phyloP scores from a whole-genome alignment of 23 tunicate genomes.

The Botrylloides violaceus region DNA sequence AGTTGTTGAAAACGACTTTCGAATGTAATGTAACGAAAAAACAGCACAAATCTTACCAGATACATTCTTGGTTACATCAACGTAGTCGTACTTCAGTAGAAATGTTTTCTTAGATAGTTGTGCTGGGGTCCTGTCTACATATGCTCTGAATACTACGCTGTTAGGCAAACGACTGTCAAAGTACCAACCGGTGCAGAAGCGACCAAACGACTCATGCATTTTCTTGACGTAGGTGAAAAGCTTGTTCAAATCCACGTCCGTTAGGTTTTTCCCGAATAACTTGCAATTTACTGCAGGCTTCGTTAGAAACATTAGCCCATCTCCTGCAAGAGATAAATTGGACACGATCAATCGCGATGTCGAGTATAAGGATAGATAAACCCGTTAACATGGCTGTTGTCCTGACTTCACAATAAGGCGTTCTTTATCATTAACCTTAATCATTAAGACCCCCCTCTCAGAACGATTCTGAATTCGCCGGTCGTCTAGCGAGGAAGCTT shows the following conservation, averaged over 20 bases:
- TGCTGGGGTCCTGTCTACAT: not conserved
- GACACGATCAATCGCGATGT: too few relatives aligned
- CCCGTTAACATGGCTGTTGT: too few relatives aligned
- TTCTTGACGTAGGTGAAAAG: not conserved
- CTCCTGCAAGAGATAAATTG: too few relatives aligned
- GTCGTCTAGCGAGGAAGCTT: too few relatives aligned
- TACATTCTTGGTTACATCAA: not conserved
- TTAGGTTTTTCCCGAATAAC: not conserved
- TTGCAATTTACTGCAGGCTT: not conserved
- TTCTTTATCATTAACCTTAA: too few relatives aligned
- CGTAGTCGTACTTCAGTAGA: not conserved
- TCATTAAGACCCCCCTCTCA: too few relatives aligned
- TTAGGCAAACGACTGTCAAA: not conserved
- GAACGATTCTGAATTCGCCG: too few relatives aligned
- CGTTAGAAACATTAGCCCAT: not conserved
- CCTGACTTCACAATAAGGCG: too few relatives aligned
- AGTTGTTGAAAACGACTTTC: too few relatives aligned
- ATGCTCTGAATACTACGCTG: not conserved
- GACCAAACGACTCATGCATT: not conserved
- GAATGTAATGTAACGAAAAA: too few relatives aligned
- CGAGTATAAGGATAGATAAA: too few relatives aligned
- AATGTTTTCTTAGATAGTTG: not conserved
- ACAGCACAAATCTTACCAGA: too few relatives aligned
- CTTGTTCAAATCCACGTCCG: not conserved
- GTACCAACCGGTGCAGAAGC: not conserved